Conservation (phyloP, 2,113 vertebrate genomes). For the Herpetotheres cachinnans region DNA sequence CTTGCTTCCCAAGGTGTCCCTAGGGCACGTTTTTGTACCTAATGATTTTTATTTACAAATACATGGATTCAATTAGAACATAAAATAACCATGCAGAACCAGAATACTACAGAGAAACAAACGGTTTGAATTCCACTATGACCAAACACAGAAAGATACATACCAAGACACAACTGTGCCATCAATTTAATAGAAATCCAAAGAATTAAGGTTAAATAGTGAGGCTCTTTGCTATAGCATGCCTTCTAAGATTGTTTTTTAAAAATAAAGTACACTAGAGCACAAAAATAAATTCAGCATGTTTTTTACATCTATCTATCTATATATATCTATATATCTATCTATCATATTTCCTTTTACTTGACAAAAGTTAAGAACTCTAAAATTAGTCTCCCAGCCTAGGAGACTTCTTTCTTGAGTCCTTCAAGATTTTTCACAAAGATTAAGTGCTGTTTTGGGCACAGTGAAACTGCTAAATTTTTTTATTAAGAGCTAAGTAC, state of each 20-base stretch:
- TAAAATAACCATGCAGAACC: background rate
- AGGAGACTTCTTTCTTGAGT: background rate
- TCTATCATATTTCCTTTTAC: background rate
- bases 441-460: background rate
- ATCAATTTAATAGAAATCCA: background rate
- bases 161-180: background rate
- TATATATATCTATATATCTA: background rate
- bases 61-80: fast-evolving
- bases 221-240: background rate
- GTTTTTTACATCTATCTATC: no score
- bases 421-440: background rate
- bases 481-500: background rate
- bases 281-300: background rate
- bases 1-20: background rate
- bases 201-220: background rate
- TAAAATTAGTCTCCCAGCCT: background rate
- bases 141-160: background rate
- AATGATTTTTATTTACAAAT: background rate
- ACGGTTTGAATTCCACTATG: background rate
- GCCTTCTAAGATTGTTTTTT: background rate
- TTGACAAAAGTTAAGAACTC: background rate
- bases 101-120: background rate
- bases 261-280: background rate
- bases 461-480: background rate
- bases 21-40: background rate